phyloP scores from a whole-genome alignment of 2,113 vertebrate genomes.

The Australoheros scitulus region DNA sequence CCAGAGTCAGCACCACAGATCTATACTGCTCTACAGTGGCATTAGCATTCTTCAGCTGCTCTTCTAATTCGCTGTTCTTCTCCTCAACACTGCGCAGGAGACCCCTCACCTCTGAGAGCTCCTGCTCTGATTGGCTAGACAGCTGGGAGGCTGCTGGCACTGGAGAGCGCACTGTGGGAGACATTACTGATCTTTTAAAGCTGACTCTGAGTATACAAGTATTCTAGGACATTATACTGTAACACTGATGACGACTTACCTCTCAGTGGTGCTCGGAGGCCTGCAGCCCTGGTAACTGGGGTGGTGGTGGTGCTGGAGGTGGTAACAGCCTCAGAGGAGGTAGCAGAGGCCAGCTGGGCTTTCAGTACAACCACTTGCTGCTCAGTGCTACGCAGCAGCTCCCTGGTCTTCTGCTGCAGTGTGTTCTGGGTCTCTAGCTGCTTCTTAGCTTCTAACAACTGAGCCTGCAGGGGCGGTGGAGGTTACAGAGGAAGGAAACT shows the following conservation, averaged over 20 bases:
- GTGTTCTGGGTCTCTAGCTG: constrained; percentile 88
- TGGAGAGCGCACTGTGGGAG: constrained; percentile 41
- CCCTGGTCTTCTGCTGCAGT: constrained; percentile 90
- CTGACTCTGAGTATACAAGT: neutral
- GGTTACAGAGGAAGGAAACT: neutral
- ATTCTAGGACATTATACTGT: neutral
- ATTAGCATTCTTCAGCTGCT: constrained; percentile 88
- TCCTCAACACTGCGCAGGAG: constrained; percentile 87
- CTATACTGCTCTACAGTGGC: constrained; percentile 91
- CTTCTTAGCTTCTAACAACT: constrained; percentile 91
- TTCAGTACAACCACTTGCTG: constrained; percentile 78
- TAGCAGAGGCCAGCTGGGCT: constrained; percentile 77
- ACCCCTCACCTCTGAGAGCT: constrained; percentile 85
- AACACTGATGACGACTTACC: constrained; percentile 37
- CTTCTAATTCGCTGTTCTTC: constrained; percentile 85
- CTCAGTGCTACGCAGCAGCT: constrained; percentile 89
- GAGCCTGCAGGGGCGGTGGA: constrained; percentile 77
- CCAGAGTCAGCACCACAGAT: constrained; percentile 89
- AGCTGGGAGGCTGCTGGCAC: constrained; percentile 53
- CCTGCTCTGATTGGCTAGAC: constrained; percentile 70
- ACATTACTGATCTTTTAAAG: neutral
- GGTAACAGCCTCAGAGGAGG: constrained; percentile 77
- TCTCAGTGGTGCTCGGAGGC: constrained; percentile 57
- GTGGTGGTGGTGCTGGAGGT: constrained; percentile 67
- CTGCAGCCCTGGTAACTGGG: constrained; percentile 40